These are phyloP conservation scores for Yponomeuta plumbellus DNA, from an alignment of 2,888 invertebrate species.

Conservation along the genomic window DNA sequence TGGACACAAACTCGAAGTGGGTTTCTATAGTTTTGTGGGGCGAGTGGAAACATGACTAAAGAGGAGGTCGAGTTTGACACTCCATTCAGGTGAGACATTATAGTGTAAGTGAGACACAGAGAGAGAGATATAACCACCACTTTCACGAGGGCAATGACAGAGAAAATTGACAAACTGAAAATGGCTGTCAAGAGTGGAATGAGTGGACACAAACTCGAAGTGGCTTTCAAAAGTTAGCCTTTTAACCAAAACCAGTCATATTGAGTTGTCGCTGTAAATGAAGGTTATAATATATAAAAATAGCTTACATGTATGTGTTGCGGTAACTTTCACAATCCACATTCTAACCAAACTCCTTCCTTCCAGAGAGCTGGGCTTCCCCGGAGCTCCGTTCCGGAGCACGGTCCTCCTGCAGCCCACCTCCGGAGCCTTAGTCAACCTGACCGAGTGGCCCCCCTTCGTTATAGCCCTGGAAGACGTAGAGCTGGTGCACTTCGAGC, in stretches of 20 bases:
- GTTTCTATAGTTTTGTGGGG: slow-evolving; percentile 99
- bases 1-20: slow-evolving; percentile 97
- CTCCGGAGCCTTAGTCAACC: slow-evolving; percentile 96
- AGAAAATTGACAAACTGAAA: too few relatives aligned
- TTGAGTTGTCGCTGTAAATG: too few relatives aligned
- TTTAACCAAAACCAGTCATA: too few relatives aligned
- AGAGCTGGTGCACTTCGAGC: slow-evolving; percentile 98
- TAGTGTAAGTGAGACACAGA: too few relatives aligned
- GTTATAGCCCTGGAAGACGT: slow-evolving; percentile 98
- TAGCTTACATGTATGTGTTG: too few relatives aligned
- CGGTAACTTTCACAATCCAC: too few relatives aligned
- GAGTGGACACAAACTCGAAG: slow-evolving; percentile 97
- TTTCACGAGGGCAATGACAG: too few relatives aligned
- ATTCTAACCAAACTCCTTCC: not conserved
- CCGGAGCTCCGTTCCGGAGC: slow-evolving; percentile 97
- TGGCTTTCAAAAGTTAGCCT: slow-evolving; percentile 98
- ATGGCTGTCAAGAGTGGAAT: too few relatives aligned
- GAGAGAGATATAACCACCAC: too few relatives aligned
- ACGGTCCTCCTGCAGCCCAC: slow-evolving; percentile 98
- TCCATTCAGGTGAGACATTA: slow-evolving; percentile 84
- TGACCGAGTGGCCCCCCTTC: slow-evolving; percentile 99
- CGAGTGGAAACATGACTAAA: slow-evolving; percentile 97
- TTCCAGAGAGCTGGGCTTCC: slow-evolving; percentile 94
- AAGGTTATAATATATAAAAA: too few relatives aligned
- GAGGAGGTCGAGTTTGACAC: slow-evolving; percentile 98